Conservation (phyloP, 2,888 invertebrate species). For the Ephialtes manifestator region DNA sequence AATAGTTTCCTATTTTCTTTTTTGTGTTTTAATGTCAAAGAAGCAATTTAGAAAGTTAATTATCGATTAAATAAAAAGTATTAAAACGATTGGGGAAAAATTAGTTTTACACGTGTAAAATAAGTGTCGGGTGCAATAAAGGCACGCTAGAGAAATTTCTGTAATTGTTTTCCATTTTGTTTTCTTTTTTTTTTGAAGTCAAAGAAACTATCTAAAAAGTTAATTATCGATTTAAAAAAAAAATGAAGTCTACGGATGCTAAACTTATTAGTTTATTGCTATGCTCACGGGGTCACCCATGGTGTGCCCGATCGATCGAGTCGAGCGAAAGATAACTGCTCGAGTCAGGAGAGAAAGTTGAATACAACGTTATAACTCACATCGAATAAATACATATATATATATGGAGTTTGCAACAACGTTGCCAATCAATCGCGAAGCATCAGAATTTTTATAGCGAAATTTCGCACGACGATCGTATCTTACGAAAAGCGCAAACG, state of each 20-base stretch:
- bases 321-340: conserved; percentile 23
- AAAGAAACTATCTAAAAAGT: background rate
- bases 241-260: background rate
- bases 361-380: conserved; percentile 49
- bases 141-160: no score
- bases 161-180: no score
- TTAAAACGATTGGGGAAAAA: no score
- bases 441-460: background rate
- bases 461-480: conserved; percentile 12
- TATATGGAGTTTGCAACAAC: conserved; percentile 7
- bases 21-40: no score
- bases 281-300: conserved; percentile 16
- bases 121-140: no score
- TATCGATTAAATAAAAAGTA: no score
- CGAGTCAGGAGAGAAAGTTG: conserved; percentile 39
- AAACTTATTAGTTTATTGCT: conserved; percentile 28
- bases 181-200: background rate
- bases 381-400: conserved; percentile 31
- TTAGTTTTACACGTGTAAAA: no score
- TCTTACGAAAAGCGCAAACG: background rate
- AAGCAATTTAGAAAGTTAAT: no score
- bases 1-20: no score
- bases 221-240: background rate
- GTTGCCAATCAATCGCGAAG: conserved; percentile 25
- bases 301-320: conserved; percentile 42